These are phyloP conservation scores for Aphodius granarius DNA, from an alignment of 2,888 invertebrate genomes.

Conservation along the genomic window DNA sequence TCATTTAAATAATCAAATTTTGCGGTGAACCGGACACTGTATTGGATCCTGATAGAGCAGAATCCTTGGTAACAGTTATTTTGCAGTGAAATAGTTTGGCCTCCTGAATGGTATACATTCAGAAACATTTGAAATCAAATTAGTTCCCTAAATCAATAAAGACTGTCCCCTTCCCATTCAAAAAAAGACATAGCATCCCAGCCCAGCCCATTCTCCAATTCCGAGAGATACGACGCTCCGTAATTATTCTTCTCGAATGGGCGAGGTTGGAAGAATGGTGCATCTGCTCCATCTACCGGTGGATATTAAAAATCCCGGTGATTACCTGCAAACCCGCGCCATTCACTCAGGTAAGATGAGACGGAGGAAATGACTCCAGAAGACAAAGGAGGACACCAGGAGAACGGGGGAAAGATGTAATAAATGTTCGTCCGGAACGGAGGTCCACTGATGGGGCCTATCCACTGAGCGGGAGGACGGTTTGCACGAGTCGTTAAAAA, in stretches of 20 bases:
- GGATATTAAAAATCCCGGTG: neutral
- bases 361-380: neutral
- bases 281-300: neutral
- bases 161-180: no score
- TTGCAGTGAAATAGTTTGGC: no score
- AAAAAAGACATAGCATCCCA: no score
- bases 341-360: neutral
- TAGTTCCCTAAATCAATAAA: no score
- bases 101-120: no score
- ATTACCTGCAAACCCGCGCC: neutral
- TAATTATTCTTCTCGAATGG: neutral
- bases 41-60: neutral
- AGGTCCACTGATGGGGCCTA: neutral
- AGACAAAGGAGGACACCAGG: neutral
- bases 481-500: neutral
- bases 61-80: no score
- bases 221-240: neutral
- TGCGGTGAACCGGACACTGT: neutral
- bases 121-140: no score
- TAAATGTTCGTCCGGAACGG: neutral
- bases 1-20: neutral
- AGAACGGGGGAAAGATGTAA: neutral
- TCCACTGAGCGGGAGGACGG: neutral
- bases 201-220: neutral
- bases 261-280: no score